phyloP scores from a whole-genome alignment of 2,113 vertebrate genomes.

The Nothocercus julius region DNA sequence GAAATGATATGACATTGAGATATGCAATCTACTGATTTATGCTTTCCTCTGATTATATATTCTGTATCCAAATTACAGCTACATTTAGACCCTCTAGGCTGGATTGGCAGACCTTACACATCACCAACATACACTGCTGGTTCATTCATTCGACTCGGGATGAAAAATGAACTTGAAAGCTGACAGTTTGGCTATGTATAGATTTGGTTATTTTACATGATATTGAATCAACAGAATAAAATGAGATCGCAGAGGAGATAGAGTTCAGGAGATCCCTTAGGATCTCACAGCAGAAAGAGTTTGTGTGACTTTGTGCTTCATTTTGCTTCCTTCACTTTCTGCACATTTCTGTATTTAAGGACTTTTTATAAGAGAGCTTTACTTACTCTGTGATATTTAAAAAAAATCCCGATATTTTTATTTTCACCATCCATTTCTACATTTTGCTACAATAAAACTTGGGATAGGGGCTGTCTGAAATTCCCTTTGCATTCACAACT shows the following conservation, averaged over 20 bases:
- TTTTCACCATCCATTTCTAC: background rate
- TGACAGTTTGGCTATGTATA: background rate
- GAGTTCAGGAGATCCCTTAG: background rate
- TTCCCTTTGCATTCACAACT: background rate
- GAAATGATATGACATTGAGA: background rate
- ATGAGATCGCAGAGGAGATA: background rate
- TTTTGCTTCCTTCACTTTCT: background rate
- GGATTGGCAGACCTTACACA: background rate
- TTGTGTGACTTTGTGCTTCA: background rate
- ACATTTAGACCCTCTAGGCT: background rate
- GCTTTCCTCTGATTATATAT: constrained; percentile 14
- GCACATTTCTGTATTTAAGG: background rate
- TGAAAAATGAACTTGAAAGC: constrained; percentile 16
- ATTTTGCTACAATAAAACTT: background rate
- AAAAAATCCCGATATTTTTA: background rate
- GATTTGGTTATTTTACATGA: background rate
- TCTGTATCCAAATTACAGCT: constrained; percentile 1
- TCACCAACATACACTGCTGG: background rate
- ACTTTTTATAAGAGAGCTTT: background rate
- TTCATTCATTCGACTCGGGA: background rate
- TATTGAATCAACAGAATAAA: background rate
- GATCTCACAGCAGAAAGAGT: background rate
- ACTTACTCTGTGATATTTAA: background rate
- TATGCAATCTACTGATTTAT: background rate
- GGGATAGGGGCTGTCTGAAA: background rate